Base-by-base conservation (phyloP, 2,797 vertebrate genomes). In the Sus cebifrons region DNA sequence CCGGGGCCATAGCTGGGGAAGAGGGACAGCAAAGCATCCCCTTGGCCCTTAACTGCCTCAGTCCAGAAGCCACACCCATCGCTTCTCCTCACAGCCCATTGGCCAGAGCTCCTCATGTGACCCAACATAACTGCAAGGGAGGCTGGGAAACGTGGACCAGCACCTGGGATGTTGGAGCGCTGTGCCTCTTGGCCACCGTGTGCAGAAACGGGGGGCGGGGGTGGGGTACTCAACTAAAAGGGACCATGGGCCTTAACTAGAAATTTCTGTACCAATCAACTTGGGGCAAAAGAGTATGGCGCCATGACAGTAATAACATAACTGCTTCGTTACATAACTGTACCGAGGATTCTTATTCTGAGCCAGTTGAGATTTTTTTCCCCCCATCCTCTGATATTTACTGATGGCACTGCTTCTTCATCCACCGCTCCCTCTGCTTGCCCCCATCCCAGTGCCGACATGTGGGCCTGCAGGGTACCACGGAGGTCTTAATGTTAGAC, bases 271-370 rank as follows among this genome's bases (percentile, higher is more conserved):
- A 15, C 7, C 7, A 7, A 14, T 23, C 75, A 18, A 6, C 6
- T 0, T 58, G 23, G 44, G 75, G 21, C 49, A 62, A 54, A 5
- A 32, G 67, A 27, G 27, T 10, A 0, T 0, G 32, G 60, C 65
- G 52, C 21, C 25, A 0, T 0, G 17, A 13, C 64, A 23, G 36
- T 1, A n/a, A 7, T 0, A 5, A 6, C 21, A 4, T 0, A 6
- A 44, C 75, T 15, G 0, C 0, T 20, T 2, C 9, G 65, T 91
- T 71, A n/a, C 44, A 6, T 49, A 54, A 79, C 52, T 10, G 4
- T 2, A 8, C 44, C 77, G 0, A 36, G 13, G 32, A 18, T 54
- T 62, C 87, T 25, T 27, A 1, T 16, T 68, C 64, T 52, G 79
- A 68, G 49, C 17, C 2, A 1, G 1, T 3, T 20, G 3, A 11